phyloP scores from a whole-genome alignment of 1,140 invertebrate genomes.

The Rhopalosiphum padi region DNA sequence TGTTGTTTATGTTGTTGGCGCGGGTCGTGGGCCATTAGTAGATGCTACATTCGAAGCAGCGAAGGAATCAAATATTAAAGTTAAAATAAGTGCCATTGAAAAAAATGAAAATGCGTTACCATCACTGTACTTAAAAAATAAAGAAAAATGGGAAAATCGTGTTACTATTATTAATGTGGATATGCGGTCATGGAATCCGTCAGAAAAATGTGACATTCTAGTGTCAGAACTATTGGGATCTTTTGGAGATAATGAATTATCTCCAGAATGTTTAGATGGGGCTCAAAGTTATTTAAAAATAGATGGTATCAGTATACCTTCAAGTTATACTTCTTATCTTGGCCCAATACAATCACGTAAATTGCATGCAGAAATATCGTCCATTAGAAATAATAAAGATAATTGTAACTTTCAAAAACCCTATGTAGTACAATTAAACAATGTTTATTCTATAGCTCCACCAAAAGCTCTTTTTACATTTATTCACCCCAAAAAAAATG shows the following conservation, averaged over 20 bases:
- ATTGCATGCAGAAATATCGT: conserved; percentile 74
- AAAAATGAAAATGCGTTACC: conserved; percentile 92
- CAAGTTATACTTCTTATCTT: conserved; percentile 89
- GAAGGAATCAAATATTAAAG: conserved; percentile 69
- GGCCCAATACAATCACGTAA: conserved; percentile 84
- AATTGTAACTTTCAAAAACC: conserved; percentile 80
- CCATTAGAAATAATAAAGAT: conserved; percentile 66
- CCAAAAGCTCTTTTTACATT: conserved; percentile 88
- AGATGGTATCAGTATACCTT: conserved; percentile 91
- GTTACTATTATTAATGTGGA: conserved; percentile 83
- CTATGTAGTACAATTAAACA: conserved; percentile 93
- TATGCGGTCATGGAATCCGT: conserved; percentile 85
- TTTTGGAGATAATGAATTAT: conserved; percentile 98
- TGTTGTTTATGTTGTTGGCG: conserved; percentile 91
- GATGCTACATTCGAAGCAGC: conserved; percentile 83
- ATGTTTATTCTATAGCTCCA: conserved; percentile 82
- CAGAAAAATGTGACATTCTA: conserved; percentile 90
- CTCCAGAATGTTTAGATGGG: conserved; percentile 97
- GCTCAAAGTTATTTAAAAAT: conserved; percentile 87
- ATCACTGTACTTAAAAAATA: conserved; percentile 77
- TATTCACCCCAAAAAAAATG: conserved; percentile 81
- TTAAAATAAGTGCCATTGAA: conserved; percentile 93
- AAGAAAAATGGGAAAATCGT: conserved; percentile 81
- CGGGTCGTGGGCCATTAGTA: conserved; percentile 94
- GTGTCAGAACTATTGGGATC: conserved; percentile 96